phyloP scores from a whole-genome alignment of 2,888 invertebrate genomes.

The Microchrysa polita region DNA sequence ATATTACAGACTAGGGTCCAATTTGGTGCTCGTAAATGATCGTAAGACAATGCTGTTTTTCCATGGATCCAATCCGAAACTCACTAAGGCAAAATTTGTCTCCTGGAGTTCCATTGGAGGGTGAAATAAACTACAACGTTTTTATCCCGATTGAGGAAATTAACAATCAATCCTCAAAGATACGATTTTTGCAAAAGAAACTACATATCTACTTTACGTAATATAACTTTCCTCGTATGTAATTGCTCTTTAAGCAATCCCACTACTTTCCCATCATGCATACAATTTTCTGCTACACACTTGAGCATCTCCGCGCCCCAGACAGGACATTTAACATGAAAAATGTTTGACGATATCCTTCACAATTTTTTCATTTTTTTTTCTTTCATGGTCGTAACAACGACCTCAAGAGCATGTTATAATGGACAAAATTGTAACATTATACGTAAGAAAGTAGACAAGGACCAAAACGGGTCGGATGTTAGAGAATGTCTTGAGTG shows the following conservation, averaged over 20 bases:
- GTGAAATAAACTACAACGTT: no score
- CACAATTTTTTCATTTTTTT: neutral
- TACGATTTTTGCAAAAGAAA: no score
- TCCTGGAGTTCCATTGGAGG: no score
- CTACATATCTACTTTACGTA: neutral
- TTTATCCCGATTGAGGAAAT: no score
- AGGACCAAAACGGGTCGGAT: neutral
- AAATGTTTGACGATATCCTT: constrained; percentile 33
- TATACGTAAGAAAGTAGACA: constrained; percentile 2
- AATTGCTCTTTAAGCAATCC: constrained; percentile 10
- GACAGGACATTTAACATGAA: constrained; percentile 27
- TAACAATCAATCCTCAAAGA: no score
- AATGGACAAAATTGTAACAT: constrained; percentile 34
- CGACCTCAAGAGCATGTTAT: neutral
- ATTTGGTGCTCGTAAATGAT: no score
- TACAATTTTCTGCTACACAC: neutral
- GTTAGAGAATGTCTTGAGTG: no score
- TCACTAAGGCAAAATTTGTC: no score
- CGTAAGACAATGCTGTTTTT: no score
- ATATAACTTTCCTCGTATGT: neutral
- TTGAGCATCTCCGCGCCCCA: neutral
- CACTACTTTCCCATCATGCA: neutral
- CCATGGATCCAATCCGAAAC: no score
- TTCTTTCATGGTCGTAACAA: no score
- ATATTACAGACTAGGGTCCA: no score